Percentiles rank a stretch among this genome's conserved stretches.
Evolutionary conservation across 2,113 vertebrate species (phyloP).

Genomic region (Phainopepla nitens): DNA sequence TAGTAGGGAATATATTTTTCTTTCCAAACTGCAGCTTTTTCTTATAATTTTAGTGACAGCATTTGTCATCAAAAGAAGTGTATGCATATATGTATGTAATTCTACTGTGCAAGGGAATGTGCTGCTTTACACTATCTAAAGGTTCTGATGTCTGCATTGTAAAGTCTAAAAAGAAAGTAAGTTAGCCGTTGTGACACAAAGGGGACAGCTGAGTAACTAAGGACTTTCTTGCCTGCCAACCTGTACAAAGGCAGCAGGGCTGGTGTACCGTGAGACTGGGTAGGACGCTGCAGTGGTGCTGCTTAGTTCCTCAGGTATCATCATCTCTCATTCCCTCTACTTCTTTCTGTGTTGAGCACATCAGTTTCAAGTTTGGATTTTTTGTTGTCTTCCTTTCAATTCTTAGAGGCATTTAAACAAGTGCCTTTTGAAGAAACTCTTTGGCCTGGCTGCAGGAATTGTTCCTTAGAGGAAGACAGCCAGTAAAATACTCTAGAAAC

Average conservation of each 20-base stretch:
- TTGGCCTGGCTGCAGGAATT: neutral
- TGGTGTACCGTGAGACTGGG: neutral
- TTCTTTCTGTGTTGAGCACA: neutral
- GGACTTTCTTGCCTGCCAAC: neutral
- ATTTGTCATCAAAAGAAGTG: neutral
- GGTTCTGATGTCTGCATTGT: neutral
- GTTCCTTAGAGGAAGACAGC: neutral
- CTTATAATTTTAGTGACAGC: neutral
- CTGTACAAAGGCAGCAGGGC: neutral
- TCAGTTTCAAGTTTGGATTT: neutral
- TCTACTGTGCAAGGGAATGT: neutral
- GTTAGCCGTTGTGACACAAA: neutral
- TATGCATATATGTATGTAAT: neutral
- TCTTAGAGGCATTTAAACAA: neutral
- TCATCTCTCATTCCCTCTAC: neutral
- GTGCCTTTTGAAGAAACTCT: neutral
- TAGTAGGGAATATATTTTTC: neutral
- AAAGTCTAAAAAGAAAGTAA: neutral
- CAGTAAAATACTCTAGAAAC: slow-evolving; percentile 9
- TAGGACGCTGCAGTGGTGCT: neutral
- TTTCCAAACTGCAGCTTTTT: neutral
- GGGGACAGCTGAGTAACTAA: neutral
- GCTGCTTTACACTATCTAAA: neutral
- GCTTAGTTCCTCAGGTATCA: neutral
- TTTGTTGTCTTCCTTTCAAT: neutral